Evolutionary conservation across 2,888 invertebrate species (phyloP), one percentile per base, ranked within the genome.

Genomic region (Brachypterus glaber): DNA sequence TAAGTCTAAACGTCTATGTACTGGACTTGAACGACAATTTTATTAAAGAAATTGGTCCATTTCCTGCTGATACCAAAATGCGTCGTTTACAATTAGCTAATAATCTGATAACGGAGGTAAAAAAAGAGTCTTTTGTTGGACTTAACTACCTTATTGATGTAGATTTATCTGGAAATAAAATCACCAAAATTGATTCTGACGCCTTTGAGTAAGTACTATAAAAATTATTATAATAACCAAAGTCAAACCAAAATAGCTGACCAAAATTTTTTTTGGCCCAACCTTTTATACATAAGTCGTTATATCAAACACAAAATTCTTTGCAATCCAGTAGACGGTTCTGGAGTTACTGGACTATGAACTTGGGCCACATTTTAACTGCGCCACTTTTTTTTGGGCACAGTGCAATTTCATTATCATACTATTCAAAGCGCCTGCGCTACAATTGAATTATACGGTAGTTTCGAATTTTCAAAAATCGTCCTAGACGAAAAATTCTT

Each of bases 11-110:
- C 55, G 79, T 81, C 31, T 82, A 82, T 63, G 69, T 81, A 44
- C 63, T 82, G 47, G 81, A 82, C 51, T 66, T 82, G 60, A 81
- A 80, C 55, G 79, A 77, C 26, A 82, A 82, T 58, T 75, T 76
- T 47, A 72, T 82, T 45, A 73, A 70, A 2, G 65, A 63, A 11
- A 56, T 80, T 32, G 67, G 67, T 41, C 69, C 75, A 0, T 82
- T 82, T 56, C 81, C 81, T 1, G 58, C 61, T n/a, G 74, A 77
- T 35, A 78, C 82, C 51, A 80, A 79, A 59, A 70, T 82, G 66
- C 71, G 82, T 43, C 70, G 80, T 35, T 66, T 82, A 33, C 80
- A 80, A 60, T 70, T 82, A 56, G 79, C 82, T 3, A 73, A 80
- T 55, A 82, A 82, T 60, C 65, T 64, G 40, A 61, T 82, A 46